Evolutionary conservation across 2,888 invertebrate species (phyloP).

Genomic region (Cheiracanthium punctorium): DNA sequence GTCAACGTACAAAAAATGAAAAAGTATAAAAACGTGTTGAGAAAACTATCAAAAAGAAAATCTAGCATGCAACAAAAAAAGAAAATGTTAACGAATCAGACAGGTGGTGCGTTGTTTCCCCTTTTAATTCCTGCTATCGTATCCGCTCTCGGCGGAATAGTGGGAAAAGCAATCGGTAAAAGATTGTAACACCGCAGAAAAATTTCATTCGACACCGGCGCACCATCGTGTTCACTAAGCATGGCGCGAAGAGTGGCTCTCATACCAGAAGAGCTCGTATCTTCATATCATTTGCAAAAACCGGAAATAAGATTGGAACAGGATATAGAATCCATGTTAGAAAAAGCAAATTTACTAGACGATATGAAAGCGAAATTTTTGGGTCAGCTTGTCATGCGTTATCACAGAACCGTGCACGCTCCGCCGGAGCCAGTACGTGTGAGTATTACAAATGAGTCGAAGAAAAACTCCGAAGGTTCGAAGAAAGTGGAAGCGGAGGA

Average conservation of each 20-base stretch:
- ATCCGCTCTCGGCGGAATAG: not conserved
- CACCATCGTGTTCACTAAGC: not conserved
- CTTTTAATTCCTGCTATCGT: slow-evolving; percentile 27
- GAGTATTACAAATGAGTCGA: not conserved
- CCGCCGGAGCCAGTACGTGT: slow-evolving; percentile 27
- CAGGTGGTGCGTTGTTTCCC: slow-evolving; percentile 44
- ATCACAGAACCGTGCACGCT: slow-evolving; percentile 18
- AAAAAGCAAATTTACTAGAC: slow-evolving; percentile 26
- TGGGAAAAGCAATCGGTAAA: not conserved
- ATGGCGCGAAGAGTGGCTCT: slow-evolving; percentile 17
- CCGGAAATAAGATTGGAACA: slow-evolving; percentile 33
- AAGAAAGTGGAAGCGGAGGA: too few relatives aligned
- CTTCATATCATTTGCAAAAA: slow-evolving; percentile 6
- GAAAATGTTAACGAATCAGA: slow-evolving; percentile 24
- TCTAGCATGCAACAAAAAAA: not conserved
- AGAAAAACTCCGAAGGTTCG: too few relatives aligned
- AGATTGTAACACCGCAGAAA: not conserved
- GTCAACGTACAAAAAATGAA: slow-evolving; percentile 20
- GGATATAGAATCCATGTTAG: slow-evolving; percentile 22
- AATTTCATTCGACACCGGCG: too few relatives aligned
- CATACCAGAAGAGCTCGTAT: slow-evolving; percentile 19
- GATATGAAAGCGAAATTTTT: slow-evolving; percentile 42
- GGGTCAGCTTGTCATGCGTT: slow-evolving; percentile 24
- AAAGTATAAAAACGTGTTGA: not conserved
- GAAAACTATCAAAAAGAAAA: slow-evolving; percentile 11